These are phyloP conservation scores for Drosophila athabasca DNA, from an alignment of 1,140 invertebrate genomes.

Conservation along the genomic window DNA sequence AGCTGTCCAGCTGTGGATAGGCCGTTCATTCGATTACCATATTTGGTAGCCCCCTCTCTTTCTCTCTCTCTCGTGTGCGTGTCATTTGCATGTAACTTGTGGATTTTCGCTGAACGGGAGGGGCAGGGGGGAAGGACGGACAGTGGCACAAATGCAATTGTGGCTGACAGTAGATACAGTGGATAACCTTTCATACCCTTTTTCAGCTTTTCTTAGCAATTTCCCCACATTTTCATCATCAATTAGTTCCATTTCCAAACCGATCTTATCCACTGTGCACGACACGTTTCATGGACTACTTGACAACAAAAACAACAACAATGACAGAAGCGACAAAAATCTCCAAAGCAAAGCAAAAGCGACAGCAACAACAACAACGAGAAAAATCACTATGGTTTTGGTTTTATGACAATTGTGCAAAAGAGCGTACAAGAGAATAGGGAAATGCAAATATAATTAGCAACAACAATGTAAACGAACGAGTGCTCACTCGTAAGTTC, in stretches of 20 bases:
- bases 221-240: neutral
- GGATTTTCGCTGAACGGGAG: slow-evolving; percentile 18
- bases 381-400: slow-evolving; percentile 42
- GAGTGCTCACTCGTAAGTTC: slow-evolving; percentile 45
- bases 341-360: too few relatives aligned
- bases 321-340: slow-evolving; percentile 4
- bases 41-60: slow-evolving; percentile 11
- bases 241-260: too few relatives aligned
- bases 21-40: slow-evolving; percentile 31
- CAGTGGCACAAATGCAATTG: slow-evolving; percentile 10
- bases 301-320: neutral
- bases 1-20: slow-evolving; percentile 33
- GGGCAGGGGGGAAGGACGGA: slow-evolving; percentile 17
- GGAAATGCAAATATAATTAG: slow-evolving; percentile 69
- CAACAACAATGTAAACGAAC: slow-evolving; percentile 50
- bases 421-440: slow-evolving; percentile 43
- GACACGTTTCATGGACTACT: slow-evolving; percentile 17
- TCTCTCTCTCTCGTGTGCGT: slow-evolving; percentile 21
- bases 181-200: neutral
- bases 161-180: slow-evolving; percentile 7
- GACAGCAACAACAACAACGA: slow-evolving; percentile 12
- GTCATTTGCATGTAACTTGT: slow-evolving; percentile 59
- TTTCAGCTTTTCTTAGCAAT: too few relatives aligned
- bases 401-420: slow-evolving; percentile 55
- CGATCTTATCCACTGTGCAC: slow-evolving; percentile 25